Evolutionary conservation across 2,797 vertebrate genomes (phyloP).

Genomic region (Allochrocebus solatus): DNA sequence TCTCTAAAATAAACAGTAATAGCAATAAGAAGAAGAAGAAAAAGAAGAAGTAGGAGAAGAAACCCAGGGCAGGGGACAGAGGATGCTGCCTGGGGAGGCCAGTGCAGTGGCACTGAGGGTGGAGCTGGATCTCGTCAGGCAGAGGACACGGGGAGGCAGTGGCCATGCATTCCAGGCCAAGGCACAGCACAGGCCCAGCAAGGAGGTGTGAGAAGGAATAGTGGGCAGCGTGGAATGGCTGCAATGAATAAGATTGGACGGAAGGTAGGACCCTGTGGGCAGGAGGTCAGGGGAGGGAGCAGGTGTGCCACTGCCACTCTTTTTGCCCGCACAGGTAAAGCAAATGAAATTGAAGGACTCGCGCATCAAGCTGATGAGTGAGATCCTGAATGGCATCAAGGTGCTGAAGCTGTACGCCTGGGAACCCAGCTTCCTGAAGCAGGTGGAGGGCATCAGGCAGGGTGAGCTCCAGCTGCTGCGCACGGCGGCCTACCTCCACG

Average conservation of each 20-base stretch:
- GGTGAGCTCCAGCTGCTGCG: conserved; percentile 91
- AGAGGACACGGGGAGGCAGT: too few species aligned
- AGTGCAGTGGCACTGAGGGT: neutral
- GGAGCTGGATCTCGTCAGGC: neutral
- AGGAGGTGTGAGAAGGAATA: neutral
- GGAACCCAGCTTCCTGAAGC: conserved; percentile 93
- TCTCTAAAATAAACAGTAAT: neutral
- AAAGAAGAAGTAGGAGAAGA: neutral
- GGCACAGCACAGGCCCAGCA: rapidly evolving
- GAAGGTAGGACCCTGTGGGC: neutral
- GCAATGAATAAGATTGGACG: rapidly evolving
- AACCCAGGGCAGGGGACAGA: neutral
- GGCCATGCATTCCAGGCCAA: neutral
- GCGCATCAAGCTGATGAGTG: conserved; percentile 96
- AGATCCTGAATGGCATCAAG: conserved; percentile 96
- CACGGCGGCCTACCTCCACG: conserved; percentile 90
- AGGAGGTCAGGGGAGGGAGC: too few species aligned
- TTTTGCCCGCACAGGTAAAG: conserved; percentile 85
- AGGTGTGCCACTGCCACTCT: rapidly evolving
- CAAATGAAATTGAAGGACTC: conserved; percentile 96
- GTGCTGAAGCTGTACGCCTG: conserved; percentile 98
- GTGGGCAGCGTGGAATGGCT: neutral
- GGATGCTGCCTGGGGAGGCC: neutral
- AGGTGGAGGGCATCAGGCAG: conserved; percentile 91
- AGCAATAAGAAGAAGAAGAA: neutral